phyloP scores from a whole-genome alignment of 2,113 vertebrate species.

The Lepus timidus region DNA sequence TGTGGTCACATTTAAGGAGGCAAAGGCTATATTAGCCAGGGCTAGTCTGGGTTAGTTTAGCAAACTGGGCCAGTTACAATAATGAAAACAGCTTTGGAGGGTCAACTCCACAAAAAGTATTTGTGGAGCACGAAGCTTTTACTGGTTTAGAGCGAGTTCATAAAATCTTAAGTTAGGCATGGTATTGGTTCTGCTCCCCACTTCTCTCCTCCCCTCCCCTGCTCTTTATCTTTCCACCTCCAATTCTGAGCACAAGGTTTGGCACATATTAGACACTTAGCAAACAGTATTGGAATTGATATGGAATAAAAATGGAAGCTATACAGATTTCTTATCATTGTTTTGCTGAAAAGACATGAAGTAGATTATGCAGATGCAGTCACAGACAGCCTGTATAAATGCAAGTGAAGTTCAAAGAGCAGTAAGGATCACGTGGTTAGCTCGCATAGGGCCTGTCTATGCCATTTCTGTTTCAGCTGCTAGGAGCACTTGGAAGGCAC shows the following conservation, averaged over 20 bases:
- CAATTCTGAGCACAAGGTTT: not conserved
- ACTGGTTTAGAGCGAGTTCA: constrained; percentile 11
- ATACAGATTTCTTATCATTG: not conserved
- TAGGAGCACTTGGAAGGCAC: not conserved
- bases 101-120: not conserved
- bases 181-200: not conserved
- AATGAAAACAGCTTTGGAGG: constrained; percentile 16
- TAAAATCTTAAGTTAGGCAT: not conserved
- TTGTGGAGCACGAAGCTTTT: not conserved
- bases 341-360: constrained; percentile 33
- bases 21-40: not conserved
- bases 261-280: not conserved
- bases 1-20: not conserved
- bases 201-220: too few relatives aligned
- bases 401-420: not conserved
- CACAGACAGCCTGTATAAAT: not conserved
- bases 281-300: constrained; percentile 17
- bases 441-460: not conserved
- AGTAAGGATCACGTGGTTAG: not conserved
- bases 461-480: constrained; percentile 2
- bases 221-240: not conserved
- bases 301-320: constrained; percentile 42
- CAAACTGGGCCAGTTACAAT: not conserved
- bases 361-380: not conserved
- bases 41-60: not conserved